Evolutionary conservation across 1,140 invertebrate genomes (phyloP), one percentile per base, ranked within the genome.

Genomic region (Lepidurus couesii): DNA sequence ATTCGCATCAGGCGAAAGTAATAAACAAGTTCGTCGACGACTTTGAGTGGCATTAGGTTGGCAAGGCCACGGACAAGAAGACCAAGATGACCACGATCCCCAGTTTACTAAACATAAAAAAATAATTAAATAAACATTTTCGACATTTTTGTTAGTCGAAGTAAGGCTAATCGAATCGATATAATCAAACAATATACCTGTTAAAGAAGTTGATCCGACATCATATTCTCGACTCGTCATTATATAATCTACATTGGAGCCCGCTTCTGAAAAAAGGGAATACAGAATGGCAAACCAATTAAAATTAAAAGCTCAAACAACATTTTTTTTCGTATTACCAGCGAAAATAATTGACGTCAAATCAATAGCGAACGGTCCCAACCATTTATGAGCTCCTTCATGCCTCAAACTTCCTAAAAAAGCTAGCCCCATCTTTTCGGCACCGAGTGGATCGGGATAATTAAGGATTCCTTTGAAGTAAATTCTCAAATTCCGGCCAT

Each of bases 341-440:
- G 80, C 77, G 79, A 86, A 85, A 44, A 82, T 82, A 75, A 86
- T 85, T 9, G 85, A 85, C 74, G 84, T 84, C 21, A 86, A 82
- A 81, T 86, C 84, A 42, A 86, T 80, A 34, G 81, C 81, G 79
- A 82, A 84, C 43, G 82, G 80, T 24, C 84, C 85, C 7, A 85
- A 80, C 82, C 83, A 84, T 13, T 83, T 82, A 26, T 85, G 83
- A 1, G 82, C 82, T 65, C 84, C 84, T 10, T 81, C 81, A 44
- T 83, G 83, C 43, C 81, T 79, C 11, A 86, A 82, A 7, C 84
- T 84, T 73, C 82, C 81, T 4, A 85, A 80, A 77, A 86, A 86
- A 10, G 82, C 83, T n/a, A 85, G 79, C 5, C 84, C 85, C 8
- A 85, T 81, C 74, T 83, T 82, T 73, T 84, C 80, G 45, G 82